A percentile compares a stretch with the other conserved stretches of the same genome.
Evolutionary conservation across 2,888 invertebrate species (phyloP).

Genomic region (Lutraria lutraria): DNA sequence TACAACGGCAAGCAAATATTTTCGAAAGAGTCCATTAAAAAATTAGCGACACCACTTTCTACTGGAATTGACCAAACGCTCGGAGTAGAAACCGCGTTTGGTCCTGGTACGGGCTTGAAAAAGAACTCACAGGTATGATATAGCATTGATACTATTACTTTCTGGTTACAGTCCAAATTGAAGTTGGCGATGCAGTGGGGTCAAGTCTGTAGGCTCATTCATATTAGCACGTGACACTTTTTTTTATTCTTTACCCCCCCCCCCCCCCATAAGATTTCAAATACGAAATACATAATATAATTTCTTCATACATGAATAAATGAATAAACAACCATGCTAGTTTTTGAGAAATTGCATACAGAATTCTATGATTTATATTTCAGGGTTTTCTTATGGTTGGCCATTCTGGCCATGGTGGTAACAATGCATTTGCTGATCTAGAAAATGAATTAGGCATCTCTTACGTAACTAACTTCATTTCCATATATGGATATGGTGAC

Average conservation of each 20-base stretch:
- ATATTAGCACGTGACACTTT: too few species aligned
- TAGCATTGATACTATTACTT: too few species aligned
- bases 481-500: background rate
- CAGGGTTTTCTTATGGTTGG: background rate
- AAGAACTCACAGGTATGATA: background rate
- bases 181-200: too few species aligned
- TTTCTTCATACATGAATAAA: too few species aligned
- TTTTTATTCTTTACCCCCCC: too few species aligned
- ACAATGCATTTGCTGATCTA: background rate
- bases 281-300: too few species aligned
- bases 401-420: background rate
- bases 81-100: slow-evolving; percentile 16
- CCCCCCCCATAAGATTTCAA: too few species aligned
- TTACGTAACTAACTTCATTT: slow-evolving; percentile 12
- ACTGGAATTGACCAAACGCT: background rate
- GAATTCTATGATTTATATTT: background rate
- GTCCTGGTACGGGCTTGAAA: slow-evolving; percentile 19
- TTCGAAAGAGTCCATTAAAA: slow-evolving; percentile 1
- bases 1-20: background rate
- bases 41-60: slow-evolving; percentile 9
- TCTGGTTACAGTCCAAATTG: too few species aligned
- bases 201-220: too few species aligned
- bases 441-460: background rate
- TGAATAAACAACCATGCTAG: too few species aligned
- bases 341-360: too few species aligned